phyloP scores from a whole-genome alignment of 2,888 invertebrate species.

The Brachylomia viminalis region DNA sequence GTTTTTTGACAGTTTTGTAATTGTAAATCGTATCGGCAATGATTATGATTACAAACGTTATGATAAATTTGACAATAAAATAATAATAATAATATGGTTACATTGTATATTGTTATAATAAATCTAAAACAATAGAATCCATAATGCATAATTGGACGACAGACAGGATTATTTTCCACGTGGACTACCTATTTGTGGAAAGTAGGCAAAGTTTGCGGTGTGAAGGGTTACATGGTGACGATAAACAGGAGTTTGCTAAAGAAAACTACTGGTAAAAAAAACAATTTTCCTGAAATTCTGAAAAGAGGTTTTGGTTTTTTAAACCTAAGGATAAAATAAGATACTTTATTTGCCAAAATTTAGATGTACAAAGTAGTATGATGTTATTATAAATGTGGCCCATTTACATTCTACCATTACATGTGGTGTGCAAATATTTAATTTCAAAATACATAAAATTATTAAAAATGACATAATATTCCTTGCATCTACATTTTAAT shows the following conservation, averaged over 20 bases:
- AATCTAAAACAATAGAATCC: conserved; percentile 7
- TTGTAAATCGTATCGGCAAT: background rate
- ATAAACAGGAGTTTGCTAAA: too few species aligned
- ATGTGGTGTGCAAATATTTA: too few species aligned
- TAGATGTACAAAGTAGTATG: too few species aligned
- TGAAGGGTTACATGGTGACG: too few species aligned
- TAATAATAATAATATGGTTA: background rate
- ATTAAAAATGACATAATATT: too few species aligned
- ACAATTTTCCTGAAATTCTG: background rate
- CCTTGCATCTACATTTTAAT: background rate
- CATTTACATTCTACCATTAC: too few species aligned
- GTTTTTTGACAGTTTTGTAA: background rate
- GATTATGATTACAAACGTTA: background rate
- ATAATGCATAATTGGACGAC: background rate
- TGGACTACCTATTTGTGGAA: background rate
- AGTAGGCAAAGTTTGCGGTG: background rate
- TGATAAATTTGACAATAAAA: background rate
- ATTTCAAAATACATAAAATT: too few species aligned
- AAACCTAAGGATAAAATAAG: too few species aligned
- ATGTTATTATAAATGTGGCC: too few species aligned
- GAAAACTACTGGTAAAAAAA: too few species aligned
- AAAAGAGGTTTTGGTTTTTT: background rate
- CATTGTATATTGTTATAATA: background rate
- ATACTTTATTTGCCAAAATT: too few species aligned
- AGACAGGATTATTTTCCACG: background rate